Percentiles rank a stretch among this genome's conserved stretches.
Evolutionary conservation across 1,140 invertebrate genomes (phyloP).

Genomic region (Steinernema khuongi): DNA sequence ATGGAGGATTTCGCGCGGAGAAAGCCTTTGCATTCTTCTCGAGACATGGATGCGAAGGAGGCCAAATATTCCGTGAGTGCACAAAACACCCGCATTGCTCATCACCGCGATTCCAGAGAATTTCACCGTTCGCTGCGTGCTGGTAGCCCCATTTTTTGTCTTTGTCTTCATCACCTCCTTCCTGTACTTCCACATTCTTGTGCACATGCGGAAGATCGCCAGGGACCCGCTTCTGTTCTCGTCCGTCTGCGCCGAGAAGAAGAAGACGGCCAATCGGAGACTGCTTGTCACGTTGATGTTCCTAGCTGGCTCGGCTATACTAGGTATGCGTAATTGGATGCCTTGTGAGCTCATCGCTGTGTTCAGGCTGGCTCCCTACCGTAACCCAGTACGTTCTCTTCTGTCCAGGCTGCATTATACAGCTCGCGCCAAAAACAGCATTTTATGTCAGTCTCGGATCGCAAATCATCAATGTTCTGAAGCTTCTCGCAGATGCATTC

Average conservation of each 20-base stretch:
- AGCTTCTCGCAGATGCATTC: conserved; percentile 44
- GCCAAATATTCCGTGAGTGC: conserved; percentile 40
- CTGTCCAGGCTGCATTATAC: conserved; percentile 42
- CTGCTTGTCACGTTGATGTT: conserved; percentile 45
- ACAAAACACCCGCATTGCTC: neutral
- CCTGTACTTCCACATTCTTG: conserved; percentile 46
- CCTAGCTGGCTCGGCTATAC: conserved; percentile 43
- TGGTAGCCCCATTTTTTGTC: conserved; percentile 45
- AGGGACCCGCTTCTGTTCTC: conserved; percentile 39
- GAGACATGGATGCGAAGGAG: conserved; percentile 39
- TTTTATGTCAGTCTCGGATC: conserved; percentile 38
- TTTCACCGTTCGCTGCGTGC: conserved; percentile 29
- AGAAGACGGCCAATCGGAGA: conserved; percentile 36
- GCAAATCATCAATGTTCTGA: conserved; percentile 44
- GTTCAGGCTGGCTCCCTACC: conserved; percentile 48
- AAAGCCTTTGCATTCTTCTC: conserved; percentile 47
- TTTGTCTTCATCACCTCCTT: conserved; percentile 44
- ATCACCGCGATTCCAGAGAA: conserved; percentile 31
- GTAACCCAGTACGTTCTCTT: conserved; percentile 39
- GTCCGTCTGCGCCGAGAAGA: conserved; percentile 19
- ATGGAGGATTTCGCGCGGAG: conserved; percentile 41
- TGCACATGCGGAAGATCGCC: conserved; percentile 41
- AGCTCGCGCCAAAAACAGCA: conserved; percentile 22
- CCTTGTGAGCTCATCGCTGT: neutral
- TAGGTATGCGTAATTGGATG: conserved; percentile 26